These are phyloP conservation scores for Apodemus sylvaticus DNA, from an alignment of 2,113 vertebrate genomes.

Conservation along the genomic window DNA sequence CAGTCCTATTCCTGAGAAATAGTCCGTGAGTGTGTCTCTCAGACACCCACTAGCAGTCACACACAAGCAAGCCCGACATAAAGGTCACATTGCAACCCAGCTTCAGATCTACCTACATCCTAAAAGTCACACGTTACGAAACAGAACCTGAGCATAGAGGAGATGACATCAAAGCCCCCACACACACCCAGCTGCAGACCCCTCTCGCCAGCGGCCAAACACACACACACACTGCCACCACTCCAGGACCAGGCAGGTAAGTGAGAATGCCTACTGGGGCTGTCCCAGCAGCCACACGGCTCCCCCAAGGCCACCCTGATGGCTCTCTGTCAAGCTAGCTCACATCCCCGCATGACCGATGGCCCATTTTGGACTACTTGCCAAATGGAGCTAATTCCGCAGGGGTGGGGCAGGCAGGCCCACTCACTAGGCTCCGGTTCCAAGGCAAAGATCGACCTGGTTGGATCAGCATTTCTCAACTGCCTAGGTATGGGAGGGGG, in stretches of 20 bases:
- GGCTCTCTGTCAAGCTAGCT: slow-evolving; percentile 17
- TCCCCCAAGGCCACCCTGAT: neutral
- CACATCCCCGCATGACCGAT: neutral
- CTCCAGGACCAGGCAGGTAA: neutral
- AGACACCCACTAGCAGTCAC: neutral
- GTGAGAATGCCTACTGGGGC: neutral
- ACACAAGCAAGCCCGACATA: neutral
- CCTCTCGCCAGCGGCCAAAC: neutral
- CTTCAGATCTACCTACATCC: neutral
- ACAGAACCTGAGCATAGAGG: neutral
- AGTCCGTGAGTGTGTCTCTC: neutral
- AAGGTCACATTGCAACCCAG: neutral
- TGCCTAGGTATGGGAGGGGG: neutral
- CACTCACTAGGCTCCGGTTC: neutral
- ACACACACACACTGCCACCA: neutral
- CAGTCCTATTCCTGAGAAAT: neutral
- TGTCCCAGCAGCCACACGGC: neutral
- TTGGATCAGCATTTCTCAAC: slow-evolving; percentile 26
- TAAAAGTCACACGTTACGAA: neutral
- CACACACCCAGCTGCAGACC: neutral
- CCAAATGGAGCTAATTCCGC: neutral
- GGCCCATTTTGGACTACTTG: slow-evolving; percentile 22
- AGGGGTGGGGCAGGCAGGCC: neutral
- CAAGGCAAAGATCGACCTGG: neutral
- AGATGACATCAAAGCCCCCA: neutral